Evolutionary conservation across 2,888 invertebrate genomes (phyloP), one percentile per base, ranked within the genome.

Genomic region (Drymonia ruficornis): DNA sequence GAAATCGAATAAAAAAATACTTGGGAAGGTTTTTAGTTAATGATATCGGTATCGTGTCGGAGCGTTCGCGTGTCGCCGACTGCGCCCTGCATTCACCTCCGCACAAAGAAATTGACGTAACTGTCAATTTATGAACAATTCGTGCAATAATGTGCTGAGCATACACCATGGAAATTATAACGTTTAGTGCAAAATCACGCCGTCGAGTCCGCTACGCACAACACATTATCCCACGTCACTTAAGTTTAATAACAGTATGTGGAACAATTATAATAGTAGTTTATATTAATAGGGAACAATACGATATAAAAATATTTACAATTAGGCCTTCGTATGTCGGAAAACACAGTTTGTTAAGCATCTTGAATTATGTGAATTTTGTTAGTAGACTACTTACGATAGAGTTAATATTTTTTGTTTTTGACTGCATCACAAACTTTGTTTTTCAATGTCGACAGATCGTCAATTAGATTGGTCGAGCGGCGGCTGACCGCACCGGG

Each of bases 251-350:
- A 44, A 28, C 45, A 45, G 45, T 45, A 45, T 45, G 23, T 13
- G 15, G 28, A 45, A 45, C 45, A 28, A 45, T n/a, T 45, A 28
- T 45, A 45, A n/a, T 23, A 44, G 19, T 44, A 44, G 44, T 6
- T 18, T 18, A n/a, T 15, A 38, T n/a, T 16, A 43, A 43, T 43
- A 43, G 13, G 19, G 43, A 43, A 43, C 43, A 45, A 45, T 45
- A 45, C 15, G n/a, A n/a, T 45, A 45, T 45, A 45, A 45, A 45
- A 45, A 45, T 45, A 45, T 45, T 45, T 45, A 45, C 45, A 45
- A 45, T 45, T 45, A 45, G 45, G 45, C 45, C 45, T 28, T 45
- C 13, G 28, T 28, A 1, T 45, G 13, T 23, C 15, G 28, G 9
- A 18, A 28, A 45, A 45, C 45, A 45, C 5, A 45, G 28, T 45